phyloP scores from a whole-genome alignment of 1,140 invertebrate species.

The Theocolax elegans region DNA sequence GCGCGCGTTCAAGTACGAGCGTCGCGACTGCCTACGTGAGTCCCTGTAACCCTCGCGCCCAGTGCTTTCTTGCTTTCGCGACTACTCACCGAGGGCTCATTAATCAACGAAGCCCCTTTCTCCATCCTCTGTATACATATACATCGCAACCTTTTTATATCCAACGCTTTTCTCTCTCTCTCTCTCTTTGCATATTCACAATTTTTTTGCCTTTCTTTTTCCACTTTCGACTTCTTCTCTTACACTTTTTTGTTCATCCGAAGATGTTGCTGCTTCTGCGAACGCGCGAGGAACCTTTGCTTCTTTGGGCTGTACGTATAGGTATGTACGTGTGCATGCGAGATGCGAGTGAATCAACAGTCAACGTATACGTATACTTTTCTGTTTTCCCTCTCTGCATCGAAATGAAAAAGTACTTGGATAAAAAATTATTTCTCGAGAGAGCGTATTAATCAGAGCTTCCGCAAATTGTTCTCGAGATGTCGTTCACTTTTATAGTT shows the following conservation, averaged over 20 bases:
- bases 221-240: background rate
- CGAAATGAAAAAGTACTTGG: slow-evolving; percentile 44
- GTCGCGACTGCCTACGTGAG: too few relatives aligned
- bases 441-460: slow-evolving; percentile 37
- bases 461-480: background rate
- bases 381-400: slow-evolving; percentile 19
- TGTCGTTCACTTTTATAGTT: too few relatives aligned
- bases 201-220: too few relatives aligned
- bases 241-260: slow-evolving; percentile 33
- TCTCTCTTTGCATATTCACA: too few relatives aligned
- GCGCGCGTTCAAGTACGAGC: too few relatives aligned
- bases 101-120: slow-evolving; percentile 5
- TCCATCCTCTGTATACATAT: too few relatives aligned
- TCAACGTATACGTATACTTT: background rate
- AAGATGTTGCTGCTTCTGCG: background rate
- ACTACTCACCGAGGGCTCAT: slow-evolving; percentile 2
- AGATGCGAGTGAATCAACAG: background rate
- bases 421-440: slow-evolving; percentile 1
- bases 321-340: too few relatives aligned
- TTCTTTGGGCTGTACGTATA: too few relatives aligned
- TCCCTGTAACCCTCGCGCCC: slow-evolving; percentile 22
- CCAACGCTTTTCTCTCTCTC: too few relatives aligned
- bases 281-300: background rate
- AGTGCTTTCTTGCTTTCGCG: slow-evolving; percentile 41
- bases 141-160: too few relatives aligned